Conservation (phyloP, 2,113 vertebrate genomes). For the Amia ocellicauda region DNA sequence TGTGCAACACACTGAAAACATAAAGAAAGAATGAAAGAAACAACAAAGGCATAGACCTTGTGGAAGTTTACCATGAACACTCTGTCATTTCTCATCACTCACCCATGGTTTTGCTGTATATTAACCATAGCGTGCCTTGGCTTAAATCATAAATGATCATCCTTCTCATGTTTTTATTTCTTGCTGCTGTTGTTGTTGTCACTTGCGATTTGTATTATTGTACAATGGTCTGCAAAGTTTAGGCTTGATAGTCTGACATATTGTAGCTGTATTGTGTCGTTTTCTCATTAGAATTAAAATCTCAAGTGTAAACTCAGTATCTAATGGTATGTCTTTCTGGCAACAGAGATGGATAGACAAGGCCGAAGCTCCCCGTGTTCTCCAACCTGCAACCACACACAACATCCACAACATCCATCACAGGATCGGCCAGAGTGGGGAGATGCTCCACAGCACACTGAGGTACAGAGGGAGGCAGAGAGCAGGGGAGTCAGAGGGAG, state of each 20-base stretch:
- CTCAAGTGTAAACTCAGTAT: too few relatives aligned
- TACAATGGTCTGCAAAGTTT: too few relatives aligned
- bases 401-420: too few relatives aligned
- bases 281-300: too few relatives aligned
- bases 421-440: too few relatives aligned
- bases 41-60: constrained; percentile 13
- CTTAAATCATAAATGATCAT: too few relatives aligned
- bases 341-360: too few relatives aligned
- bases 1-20: constrained; percentile 13
- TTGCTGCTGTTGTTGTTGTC: background rate
- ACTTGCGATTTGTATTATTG: background rate
- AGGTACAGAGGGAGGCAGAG: constrained; percentile 1
- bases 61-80: constrained; percentile 23
- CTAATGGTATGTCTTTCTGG: too few relatives aligned
- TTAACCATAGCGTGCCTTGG: background rate
- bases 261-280: too few relatives aligned
- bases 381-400: too few relatives aligned
- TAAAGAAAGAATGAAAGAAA: constrained; percentile 20
- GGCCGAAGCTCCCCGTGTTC: too few relatives aligned
- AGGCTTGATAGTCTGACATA: too few relatives aligned
- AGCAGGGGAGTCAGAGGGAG: background rate
- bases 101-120: constrained; percentile 49
- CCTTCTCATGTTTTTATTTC: background rate
- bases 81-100: constrained; percentile 31
- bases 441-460: background rate